Percentiles rank a stretch among this genome's conserved stretches.
These are phyloP conservation scores for Ancistrus triradiatus DNA, from an alignment of 2,113 vertebrate genomes.

Conservation along the genomic window DNA sequence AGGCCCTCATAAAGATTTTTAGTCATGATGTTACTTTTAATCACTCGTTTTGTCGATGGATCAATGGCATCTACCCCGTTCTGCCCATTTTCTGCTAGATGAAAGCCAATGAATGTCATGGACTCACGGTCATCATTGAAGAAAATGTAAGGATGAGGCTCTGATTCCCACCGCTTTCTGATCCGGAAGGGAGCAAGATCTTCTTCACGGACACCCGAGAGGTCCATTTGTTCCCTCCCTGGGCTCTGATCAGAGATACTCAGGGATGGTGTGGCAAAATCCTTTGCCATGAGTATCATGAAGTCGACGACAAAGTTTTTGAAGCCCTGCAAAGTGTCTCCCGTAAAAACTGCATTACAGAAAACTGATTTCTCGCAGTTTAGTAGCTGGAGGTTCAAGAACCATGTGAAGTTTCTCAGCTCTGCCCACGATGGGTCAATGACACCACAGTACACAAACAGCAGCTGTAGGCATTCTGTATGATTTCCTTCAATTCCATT, in stretches of 20 bases:
- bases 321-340: constrained; percentile 83
- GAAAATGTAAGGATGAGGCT: constrained; percentile 94
- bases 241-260: constrained; percentile 86
- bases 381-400: constrained; percentile 82
- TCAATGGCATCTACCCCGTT: constrained; percentile 76
- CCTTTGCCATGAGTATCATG: constrained; percentile 95
- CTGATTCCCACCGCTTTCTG: constrained; percentile 87
- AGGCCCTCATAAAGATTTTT: constrained; percentile 68
- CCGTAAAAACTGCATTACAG: constrained; percentile 70
- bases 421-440: constrained; percentile 89
- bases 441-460: constrained; percentile 84
- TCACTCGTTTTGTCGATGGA: constrained; percentile 61
- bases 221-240: constrained; percentile 55
- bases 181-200: constrained; percentile 86
- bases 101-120: constrained; percentile 95
- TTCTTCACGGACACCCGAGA: constrained; percentile 67
- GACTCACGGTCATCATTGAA: constrained; percentile 85
- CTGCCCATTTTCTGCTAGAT: constrained; percentile 61
- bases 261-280: constrained; percentile 90
- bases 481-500: constrained; percentile 72
- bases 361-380: constrained; percentile 88
- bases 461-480: constrained; percentile 78
- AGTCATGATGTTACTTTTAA: constrained; percentile 79
- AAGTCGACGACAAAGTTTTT: constrained; percentile 91
- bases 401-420: constrained; percentile 83